phyloP scores from a whole-genome alignment of 1,140 invertebrate genomes.

The Drosophila varians region DNA sequence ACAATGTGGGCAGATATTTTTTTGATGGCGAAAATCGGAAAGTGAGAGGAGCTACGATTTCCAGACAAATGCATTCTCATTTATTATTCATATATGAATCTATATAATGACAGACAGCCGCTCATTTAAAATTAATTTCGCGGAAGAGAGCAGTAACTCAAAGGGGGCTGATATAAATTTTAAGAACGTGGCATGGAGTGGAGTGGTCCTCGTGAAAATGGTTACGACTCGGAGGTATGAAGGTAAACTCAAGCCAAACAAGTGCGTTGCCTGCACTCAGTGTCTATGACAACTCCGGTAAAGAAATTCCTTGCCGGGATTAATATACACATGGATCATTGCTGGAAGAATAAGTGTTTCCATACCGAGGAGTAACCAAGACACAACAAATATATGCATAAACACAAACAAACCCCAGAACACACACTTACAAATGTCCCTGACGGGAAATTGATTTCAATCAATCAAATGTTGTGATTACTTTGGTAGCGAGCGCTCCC shows the following conservation, averaged over 20 bases:
- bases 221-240: conserved; percentile 3
- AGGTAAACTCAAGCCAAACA: conserved; percentile 8
- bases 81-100: conserved; percentile 66
- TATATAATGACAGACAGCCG: conserved; percentile 59
- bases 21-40: conserved; percentile 22
- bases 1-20: conserved; percentile 14
- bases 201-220: neutral
- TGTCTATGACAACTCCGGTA: conserved; percentile 33
- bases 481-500: conserved; percentile 57
- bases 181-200: conserved; percentile 2
- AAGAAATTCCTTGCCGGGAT: neutral
- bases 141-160: conserved; percentile 55
- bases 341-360: no score
- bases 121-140: conserved; percentile 79
- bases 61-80: conserved; percentile 58
- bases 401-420: conserved; percentile 20
- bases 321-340: no score
- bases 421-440: conserved; percentile 46
- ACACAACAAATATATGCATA: conserved; percentile 65
- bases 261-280: conserved; percentile 45
- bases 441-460: conserved; percentile 82
- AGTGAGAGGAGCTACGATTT: conserved; percentile 24
- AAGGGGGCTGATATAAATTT: conserved; percentile 24
- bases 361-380: conserved; percentile 41
- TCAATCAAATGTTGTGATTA: conserved; percentile 82